Conservation (phyloP, 1,140 invertebrate species). For the Ceratina japonica region DNA sequence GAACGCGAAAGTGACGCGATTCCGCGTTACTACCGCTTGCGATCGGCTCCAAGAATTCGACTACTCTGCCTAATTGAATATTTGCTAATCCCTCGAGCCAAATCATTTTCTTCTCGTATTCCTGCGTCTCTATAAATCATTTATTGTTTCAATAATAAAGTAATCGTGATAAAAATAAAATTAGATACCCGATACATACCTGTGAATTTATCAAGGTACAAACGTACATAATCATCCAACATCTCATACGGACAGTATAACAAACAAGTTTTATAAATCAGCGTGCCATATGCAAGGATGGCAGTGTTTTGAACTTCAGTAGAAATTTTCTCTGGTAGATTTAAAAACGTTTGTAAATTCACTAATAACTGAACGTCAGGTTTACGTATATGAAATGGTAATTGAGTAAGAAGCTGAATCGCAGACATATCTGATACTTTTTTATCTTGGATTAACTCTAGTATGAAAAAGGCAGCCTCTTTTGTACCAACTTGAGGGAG, state of each 20-base stretch:
- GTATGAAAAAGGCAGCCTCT: constrained; percentile 82
- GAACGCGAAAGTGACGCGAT: constrained; percentile 80
- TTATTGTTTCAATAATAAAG: constrained; percentile 21
- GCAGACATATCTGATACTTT: constrained; percentile 81
- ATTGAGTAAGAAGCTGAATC: constrained; percentile 80
- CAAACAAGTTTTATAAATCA: constrained; percentile 84
- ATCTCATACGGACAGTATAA: constrained; percentile 81
- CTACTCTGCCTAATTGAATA: constrained; percentile 81
- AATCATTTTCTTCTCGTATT: constrained; percentile 84
- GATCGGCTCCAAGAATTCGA: constrained; percentile 83
- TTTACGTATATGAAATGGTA: constrained; percentile 82
- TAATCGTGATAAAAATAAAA: not conserved
- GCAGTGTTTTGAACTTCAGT: constrained; percentile 83
- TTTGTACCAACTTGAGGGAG: constrained; percentile 85
- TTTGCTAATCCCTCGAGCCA: constrained; percentile 85
- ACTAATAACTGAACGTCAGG: constrained; percentile 80
- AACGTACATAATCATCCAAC: constrained; percentile 85
- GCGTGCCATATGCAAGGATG: constrained; percentile 84
- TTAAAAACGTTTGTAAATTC: constrained; percentile 79
- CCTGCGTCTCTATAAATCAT: constrained; percentile 80
- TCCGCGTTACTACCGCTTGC: constrained; percentile 78
- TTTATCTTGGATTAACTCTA: constrained; percentile 82
- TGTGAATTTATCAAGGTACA: constrained; percentile 84
- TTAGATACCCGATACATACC: constrained; percentile 72
- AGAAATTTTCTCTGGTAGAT: constrained; percentile 72